Evolutionary conservation across 1,140 invertebrate species (phyloP), one percentile per base, ranked within the genome.

Genomic region (Nylanderia fulva): DNA sequence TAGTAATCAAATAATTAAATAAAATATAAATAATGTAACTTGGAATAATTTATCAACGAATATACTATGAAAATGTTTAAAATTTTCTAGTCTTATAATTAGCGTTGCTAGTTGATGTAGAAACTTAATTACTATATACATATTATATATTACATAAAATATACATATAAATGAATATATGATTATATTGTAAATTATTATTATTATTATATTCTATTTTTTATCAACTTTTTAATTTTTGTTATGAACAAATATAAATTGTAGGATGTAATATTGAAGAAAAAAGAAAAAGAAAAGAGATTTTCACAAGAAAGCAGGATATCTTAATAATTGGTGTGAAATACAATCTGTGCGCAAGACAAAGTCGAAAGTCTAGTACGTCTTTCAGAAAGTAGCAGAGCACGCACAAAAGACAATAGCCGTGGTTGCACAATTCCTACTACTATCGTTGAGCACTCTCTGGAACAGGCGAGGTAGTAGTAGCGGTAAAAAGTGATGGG

Each of bases 401-500:
- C 80, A 79, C 24, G 72, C 72, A 74, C 52, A 61, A 85, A 87
- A 64, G 54, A 84, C 87, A 86, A 84, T 89, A 24, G 84, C 72
- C 58, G 45, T 56, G 24, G 66, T 89, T 91, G 85, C 89, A 71
- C 86, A 90, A 89, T 84, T 83, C 60, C 63, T 45, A 88, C 87
- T 88, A 84, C 87, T 88, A 84, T 88, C 87, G 87, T 64, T 85
- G 87, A 80, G 86, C 87, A 88, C 69, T 88, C 87, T 88, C 86
- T 85, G 87, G 87, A 88, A 88, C 87, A 63, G 68, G 18, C 77
- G 8, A 79, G 45, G 45, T 6, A 27, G 71, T 66, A 66, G 52
- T 18, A 63, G 72, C 42, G 54, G 77, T 56, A 72, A 88, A 82
- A 88, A 48, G 45, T 48, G 45, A 48, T 24, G 74, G 68, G 52